Evolutionary conservation across 2,797 vertebrate genomes (phyloP), one percentile per base, ranked within the genome.

Genomic region (Gymnothorax javanicus): DNA sequence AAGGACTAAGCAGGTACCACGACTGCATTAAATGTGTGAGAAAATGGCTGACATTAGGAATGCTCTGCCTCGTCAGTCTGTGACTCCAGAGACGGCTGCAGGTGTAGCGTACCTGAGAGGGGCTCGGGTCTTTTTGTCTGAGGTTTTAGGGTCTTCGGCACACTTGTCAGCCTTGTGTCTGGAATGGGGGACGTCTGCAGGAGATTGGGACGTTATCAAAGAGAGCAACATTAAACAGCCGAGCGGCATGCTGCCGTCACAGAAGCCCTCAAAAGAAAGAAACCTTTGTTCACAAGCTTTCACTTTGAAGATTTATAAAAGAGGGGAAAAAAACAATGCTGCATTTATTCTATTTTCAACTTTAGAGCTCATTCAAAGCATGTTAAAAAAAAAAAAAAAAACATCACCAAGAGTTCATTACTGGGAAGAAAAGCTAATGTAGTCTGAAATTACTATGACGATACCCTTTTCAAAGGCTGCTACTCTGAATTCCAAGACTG

Each of bases 101-200:
- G 54, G 52, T 8, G 54, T 27, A 75, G 17, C 82, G 89, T 95
- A 99, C 98, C 98, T 97, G 91, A 98, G 94, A 60, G 97, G 96
- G 15, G 96, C 95, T 52, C 97, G 95, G 91, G 96, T 97, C 93
- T 97, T 98, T 95, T 98, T 99, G 90, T 99, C 98, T 89, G 96
- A 96, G 93, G 93, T 96, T 92, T 97, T 97, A 88, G 94, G 94
- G 92, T 99, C 98, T 94, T 99, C 97, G 0, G 95, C 92, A 82
- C 95, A 96, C 95, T 97, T 99, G 95, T 99, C 98, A 73, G 94
- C 95, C 94, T 97, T 96, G 86, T 97, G 96, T 93, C 96, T 97
- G 83, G 96, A 92, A 94, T 95, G 96, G 93, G 97, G 96, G 90
- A 96, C 89, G 90, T 98, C 98, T 99, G 94, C 59, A 83, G 87